A percentile compares a stretch with the other conserved stretches of the same genome.
Evolutionary conservation across 2,113 vertebrate species (phyloP).

Genomic region (Bombycilla garrulus): DNA sequence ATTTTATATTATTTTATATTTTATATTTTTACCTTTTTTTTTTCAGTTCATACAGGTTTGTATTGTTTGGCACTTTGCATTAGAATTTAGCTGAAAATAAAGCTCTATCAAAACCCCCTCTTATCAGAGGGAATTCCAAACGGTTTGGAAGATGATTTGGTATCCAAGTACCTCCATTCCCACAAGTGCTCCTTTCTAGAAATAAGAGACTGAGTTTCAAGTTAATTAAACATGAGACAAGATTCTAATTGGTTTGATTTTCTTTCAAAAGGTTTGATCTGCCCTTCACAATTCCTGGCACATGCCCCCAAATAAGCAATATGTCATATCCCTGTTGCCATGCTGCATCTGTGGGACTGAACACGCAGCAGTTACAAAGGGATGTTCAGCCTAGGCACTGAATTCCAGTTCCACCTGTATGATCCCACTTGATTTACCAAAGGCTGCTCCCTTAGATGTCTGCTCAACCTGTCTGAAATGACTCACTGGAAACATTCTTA

Average conservation of each 20-base stretch:
- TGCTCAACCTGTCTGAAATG: not conserved
- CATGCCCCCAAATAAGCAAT: not conserved
- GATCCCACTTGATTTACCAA: not conserved
- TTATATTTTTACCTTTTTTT: not conserved
- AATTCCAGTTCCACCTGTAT: not conserved
- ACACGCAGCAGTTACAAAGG: not conserved
- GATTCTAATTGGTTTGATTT: not conserved
- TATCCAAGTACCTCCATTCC: not conserved
- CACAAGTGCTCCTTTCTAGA: not conserved
- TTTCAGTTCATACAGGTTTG: not conserved
- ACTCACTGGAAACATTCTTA: not conserved
- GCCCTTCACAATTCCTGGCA: not conserved
- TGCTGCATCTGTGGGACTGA: not conserved
- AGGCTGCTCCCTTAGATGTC: not conserved
- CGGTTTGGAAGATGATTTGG: not conserved
- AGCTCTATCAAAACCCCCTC: not conserved
- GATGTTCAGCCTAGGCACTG: not conserved
- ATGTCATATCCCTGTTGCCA: not conserved
- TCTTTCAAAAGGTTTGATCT: not conserved
- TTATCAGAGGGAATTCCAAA: not conserved
- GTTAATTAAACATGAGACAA: not conserved
- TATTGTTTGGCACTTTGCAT: not conserved
- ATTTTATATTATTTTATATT: too few relatives aligned
- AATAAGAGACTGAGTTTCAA: not conserved
- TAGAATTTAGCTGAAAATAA: not conserved